Conservation (phyloP, 2,888 invertebrate species). For the Anthophora plumipes region DNA sequence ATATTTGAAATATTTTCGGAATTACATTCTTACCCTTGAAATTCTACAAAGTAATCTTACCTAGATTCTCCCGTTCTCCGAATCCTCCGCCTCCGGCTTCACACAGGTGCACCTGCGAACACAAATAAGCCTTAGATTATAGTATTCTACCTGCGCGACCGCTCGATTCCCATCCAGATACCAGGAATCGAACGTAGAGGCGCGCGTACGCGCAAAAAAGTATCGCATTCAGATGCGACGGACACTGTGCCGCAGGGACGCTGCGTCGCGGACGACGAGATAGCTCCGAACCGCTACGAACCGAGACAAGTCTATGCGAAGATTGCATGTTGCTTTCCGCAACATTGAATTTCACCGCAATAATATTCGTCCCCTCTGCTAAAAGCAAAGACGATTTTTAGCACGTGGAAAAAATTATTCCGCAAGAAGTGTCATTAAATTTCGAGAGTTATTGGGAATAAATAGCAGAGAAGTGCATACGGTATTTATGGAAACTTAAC, state of each 20-base stretch:
- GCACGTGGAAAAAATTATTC: background rate
- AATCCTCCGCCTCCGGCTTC: conserved; percentile 70
- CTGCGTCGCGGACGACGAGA: background rate
- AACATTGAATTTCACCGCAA: conserved; percentile 34
- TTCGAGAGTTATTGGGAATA: conserved; percentile 1
- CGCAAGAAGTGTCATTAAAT: background rate
- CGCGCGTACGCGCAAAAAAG: conserved; percentile 6
- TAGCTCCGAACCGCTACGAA: background rate
- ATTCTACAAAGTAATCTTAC: conserved; percentile 61
- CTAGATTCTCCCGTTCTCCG: conserved; percentile 78
- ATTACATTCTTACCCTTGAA: conserved; percentile 12
- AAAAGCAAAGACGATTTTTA: background rate
- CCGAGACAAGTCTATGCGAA: conserved; percentile 9
- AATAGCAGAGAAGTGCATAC: background rate
- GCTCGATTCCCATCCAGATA: conserved; percentile 25
- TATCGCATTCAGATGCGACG: conserved; percentile 36
- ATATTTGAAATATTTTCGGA: background rate
- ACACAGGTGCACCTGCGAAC: conserved; percentile 72
- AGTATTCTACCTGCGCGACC: conserved; percentile 21
- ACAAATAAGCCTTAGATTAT: conserved; percentile 43
- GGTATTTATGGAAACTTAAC: too few relatives aligned
- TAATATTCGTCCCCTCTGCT: background rate
- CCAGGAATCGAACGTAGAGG: conserved; percentile 28
- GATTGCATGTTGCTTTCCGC: conserved; percentile 35
- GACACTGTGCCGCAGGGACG: background rate